A percentile compares a stretch with the other conserved stretches of the same genome.
Conservation (phyloP, 1,140 invertebrate genomes). For the Paraescarpia echinospica region DNA sequence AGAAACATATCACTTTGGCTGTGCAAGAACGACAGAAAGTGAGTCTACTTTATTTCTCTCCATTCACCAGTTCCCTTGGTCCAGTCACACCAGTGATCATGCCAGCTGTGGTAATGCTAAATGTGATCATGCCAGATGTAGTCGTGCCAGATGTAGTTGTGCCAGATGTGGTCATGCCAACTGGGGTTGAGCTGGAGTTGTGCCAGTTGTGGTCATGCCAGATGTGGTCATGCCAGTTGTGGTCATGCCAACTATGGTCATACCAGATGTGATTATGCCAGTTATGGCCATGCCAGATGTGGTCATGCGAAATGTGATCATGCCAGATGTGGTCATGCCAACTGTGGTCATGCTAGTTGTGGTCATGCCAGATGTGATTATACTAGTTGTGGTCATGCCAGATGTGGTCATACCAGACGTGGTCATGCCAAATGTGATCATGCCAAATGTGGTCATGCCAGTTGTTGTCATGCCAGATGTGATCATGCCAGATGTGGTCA, state of each 20-base stretch:
- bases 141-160: neutral
- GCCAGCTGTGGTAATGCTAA: constrained; percentile 1
- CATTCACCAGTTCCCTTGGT: neutral
- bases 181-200: too few species aligned
- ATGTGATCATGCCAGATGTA: neutral
- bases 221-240: neutral
- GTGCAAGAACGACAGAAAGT: constrained; percentile 58
- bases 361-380: too few species aligned
- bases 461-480: too few species aligned
- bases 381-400: too few species aligned
- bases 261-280: constrained; percentile 9
- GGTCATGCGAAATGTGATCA: too few species aligned
- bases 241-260: neutral
- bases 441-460: too few species aligned
- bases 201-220: constrained; percentile 2
- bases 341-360: too few species aligned
- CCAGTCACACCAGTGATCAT: neutral
- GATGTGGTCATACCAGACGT: too few species aligned
- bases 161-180: constrained; percentile 10
- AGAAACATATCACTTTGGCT: constrained; percentile 57
- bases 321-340: too few species aligned
- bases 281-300: too few species aligned
- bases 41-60: neutral
- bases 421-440: too few species aligned
- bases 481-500: too few species aligned